A percentile compares a stretch with the other conserved stretches of the same genome.
phyloP scores from a whole-genome alignment of 1,140 invertebrate species.

The Laodelphax striatellus region DNA sequence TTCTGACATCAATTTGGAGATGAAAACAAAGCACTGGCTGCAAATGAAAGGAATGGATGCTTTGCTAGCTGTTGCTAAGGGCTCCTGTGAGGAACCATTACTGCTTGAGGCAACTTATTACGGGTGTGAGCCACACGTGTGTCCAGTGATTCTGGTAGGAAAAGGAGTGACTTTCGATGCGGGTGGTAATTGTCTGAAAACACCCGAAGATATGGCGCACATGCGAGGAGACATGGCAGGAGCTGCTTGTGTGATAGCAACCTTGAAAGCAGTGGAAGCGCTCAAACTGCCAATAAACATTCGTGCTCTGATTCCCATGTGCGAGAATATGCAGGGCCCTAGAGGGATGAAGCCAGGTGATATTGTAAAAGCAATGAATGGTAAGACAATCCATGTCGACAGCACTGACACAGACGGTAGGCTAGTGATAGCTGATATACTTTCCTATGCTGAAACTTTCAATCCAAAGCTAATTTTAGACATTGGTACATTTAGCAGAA shows the following conservation, averaged over 20 bases:
- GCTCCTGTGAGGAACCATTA: slow-evolving; percentile 45
- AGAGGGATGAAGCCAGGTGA: slow-evolving; percentile 48
- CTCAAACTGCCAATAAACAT: slow-evolving; percentile 45
- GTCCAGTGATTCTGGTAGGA: slow-evolving; percentile 32
- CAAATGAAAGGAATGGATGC: slow-evolving; percentile 47
- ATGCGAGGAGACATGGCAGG: slow-evolving; percentile 58
- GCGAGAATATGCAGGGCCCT: slow-evolving; percentile 50
- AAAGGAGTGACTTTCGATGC: slow-evolving; percentile 55
- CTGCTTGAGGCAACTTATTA: slow-evolving; percentile 33
- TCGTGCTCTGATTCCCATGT: slow-evolving; percentile 40
- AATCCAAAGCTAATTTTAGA: slow-evolving; percentile 46
- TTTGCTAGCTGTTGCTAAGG: slow-evolving; percentile 46
- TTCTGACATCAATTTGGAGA: slow-evolving; percentile 33
- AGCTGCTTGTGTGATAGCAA: slow-evolving; percentile 44
- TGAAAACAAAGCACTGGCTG: slow-evolving; percentile 35
- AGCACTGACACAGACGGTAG: slow-evolving; percentile 55
- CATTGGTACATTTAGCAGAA: slow-evolving; percentile 37
- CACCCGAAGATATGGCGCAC: slow-evolving; percentile 40
- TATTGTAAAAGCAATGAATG: slow-evolving; percentile 49
- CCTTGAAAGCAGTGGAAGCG: slow-evolving; percentile 37
- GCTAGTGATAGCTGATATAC: slow-evolving; percentile 47
- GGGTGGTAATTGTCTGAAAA: slow-evolving; percentile 51
- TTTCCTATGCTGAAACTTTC: slow-evolving; percentile 35
- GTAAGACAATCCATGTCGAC: slow-evolving; percentile 42
- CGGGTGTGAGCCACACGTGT: slow-evolving; percentile 30